phyloP scores from a whole-genome alignment of 2,797 vertebrate species.

The Syngnathus rostellatus region DNA sequence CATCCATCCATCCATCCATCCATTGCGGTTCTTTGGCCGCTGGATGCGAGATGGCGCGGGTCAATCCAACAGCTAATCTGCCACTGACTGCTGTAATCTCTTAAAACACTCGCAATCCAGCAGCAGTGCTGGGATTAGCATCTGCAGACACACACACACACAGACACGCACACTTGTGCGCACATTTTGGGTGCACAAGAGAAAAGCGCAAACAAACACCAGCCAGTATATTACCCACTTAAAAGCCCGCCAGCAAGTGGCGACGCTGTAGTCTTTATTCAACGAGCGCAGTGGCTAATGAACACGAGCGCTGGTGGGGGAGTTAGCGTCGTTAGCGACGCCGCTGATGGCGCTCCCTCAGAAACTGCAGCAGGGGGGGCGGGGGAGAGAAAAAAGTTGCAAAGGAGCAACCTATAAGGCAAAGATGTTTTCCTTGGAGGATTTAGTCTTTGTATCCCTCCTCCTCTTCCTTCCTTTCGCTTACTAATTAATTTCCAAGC shows the following conservation, averaged over 20 bases:
- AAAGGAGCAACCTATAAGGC: conserved; percentile 31
- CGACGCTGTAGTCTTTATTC: conserved; percentile 31
- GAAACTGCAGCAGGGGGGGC: conserved; percentile 19
- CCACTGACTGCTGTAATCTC: conserved; percentile 46
- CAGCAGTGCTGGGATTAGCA: conserved; percentile 42
- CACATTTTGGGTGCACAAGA: conserved; percentile 42
- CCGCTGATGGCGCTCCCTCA: conserved; percentile 29
- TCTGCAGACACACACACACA: conserved; percentile 30
- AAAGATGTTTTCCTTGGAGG: conserved; percentile 42
- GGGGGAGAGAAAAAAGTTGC: conserved; percentile 32
- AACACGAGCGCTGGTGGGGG: conserved; percentile 33
- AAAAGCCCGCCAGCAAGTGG: conserved; percentile 17
- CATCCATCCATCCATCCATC: too few relatives aligned
- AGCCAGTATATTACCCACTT: conserved; percentile 45
- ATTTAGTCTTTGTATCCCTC: conserved; percentile 34
- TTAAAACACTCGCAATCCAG: conserved; percentile 62
- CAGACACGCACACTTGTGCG: conserved; percentile 27
- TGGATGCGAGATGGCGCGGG: conserved; percentile 22
- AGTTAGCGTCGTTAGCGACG: conserved; percentile 25
- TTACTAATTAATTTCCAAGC: conserved; percentile 17
- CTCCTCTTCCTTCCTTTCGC: conserved; percentile 22
- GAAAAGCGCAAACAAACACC: conserved; percentile 46
- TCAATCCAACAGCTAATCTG: conserved; percentile 55
- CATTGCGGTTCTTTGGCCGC: neutral
- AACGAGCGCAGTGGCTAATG: conserved; percentile 44